These are phyloP conservation scores for Tolypeutes matacus DNA, from an alignment of 2,797 vertebrate species.

Conservation along the genomic window DNA sequence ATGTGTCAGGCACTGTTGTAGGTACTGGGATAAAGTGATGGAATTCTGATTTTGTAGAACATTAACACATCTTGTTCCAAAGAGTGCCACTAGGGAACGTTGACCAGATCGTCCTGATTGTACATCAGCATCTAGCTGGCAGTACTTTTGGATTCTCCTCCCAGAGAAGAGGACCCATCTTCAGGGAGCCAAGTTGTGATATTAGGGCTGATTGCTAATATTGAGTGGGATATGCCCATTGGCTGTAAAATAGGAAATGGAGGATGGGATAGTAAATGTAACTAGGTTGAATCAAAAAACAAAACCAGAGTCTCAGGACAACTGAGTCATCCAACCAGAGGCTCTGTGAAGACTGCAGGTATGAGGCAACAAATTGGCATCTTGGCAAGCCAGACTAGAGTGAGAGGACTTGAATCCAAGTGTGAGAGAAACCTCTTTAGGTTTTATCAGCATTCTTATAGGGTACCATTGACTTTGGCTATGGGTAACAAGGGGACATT, in stretches of 20 bases:
- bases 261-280: not conserved
- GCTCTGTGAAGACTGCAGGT: not conserved
- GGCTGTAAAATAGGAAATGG: constrained; percentile 2
- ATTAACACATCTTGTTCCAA: not conserved
- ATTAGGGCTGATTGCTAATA: not conserved
- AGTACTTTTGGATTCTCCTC: not conserved
- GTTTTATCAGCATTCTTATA: not conserved
- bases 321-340: not conserved
- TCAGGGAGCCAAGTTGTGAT: not conserved
- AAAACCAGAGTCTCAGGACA: constrained; percentile 13
- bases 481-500: not conserved
- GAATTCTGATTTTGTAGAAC: not conserved
- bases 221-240: not conserved
- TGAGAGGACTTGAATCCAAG: not conserved
- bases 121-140: not conserved
- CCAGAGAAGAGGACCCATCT: not conserved
- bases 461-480: not conserved
- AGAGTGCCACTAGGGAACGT: not conserved
- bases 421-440: not conserved
- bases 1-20: not conserved
- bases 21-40: not conserved
- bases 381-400: not conserved
- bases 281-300: not conserved
- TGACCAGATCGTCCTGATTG: not conserved
- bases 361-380: not conserved